phyloP scores from a whole-genome alignment of 2,113 vertebrate genomes.

The Misgurnus anguillicaudatus region DNA sequence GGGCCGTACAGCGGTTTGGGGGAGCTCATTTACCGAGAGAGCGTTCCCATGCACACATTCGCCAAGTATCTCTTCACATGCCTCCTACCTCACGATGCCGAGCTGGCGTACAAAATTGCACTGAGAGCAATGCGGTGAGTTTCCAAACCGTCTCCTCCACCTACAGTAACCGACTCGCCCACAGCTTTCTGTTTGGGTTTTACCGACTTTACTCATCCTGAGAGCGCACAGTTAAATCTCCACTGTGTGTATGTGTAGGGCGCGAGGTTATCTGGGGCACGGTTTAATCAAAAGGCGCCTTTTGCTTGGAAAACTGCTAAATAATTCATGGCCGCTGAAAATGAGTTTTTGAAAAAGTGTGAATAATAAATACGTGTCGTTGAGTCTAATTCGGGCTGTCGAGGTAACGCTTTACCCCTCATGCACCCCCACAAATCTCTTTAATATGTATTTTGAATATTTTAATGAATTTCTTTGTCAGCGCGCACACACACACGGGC shows the following conservation, averaged over 20 bases:
- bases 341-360: slow-evolving; percentile 64
- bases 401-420: slow-evolving; percentile 40
- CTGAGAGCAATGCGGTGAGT: slow-evolving; percentile 98
- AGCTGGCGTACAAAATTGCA: slow-evolving; percentile 96
- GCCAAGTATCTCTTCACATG: slow-evolving; percentile 98
- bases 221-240: background rate
- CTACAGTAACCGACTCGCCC: background rate
- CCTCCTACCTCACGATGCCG: slow-evolving; percentile 98
- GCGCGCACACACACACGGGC: background rate
- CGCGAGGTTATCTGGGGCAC: slow-evolving; percentile 57
- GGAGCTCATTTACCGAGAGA: slow-evolving; percentile 93
- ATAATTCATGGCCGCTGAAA: slow-evolving; percentile 71
- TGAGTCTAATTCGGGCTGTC: slow-evolving; percentile 59
- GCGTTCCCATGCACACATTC: slow-evolving; percentile 98
- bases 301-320: slow-evolving; percentile 71
- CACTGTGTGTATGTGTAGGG: background rate
- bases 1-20: slow-evolving; percentile 96
- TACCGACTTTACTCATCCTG: background rate
- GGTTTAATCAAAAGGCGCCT: slow-evolving; percentile 73
- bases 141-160: background rate
- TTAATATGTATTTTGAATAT: slow-evolving; percentile 10
- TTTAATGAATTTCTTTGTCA: slow-evolving; percentile 1
- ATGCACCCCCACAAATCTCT: background rate
- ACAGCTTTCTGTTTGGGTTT: background rate
- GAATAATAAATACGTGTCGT: slow-evolving; percentile 69